Base-by-base conservation (phyloP, 2,888 invertebrate genomes). In the Calephelis perditalis region DNA sequence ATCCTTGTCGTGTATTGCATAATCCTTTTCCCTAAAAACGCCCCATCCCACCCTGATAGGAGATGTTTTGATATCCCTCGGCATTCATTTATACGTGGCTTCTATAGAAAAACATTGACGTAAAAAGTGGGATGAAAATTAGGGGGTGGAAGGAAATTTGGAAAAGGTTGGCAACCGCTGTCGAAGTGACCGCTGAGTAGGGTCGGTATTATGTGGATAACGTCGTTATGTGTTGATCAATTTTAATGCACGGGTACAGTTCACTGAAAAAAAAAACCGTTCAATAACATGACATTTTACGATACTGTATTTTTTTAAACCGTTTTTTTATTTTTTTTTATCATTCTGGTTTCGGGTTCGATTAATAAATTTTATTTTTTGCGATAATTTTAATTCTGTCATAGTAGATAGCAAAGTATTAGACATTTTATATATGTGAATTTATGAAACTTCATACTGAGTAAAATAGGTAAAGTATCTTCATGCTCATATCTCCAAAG, bases 181-280 rank as follows among this genome's bases (percentile, higher is more conserved):
- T 88, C 89, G 89, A 89, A 86, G 84, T 88, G 90, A 89, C 89
- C 89, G 83, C 86, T 89, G 89, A 90, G 88, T 74, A 86, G 89
- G 90, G 90, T 89, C 74, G 75, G 82, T 77, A 82, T 87, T 86
- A 84, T 87, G 82, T 86, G 86, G 84, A 82, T 88, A 86, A 86
- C 82, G 86, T 80, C 85, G 84, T 87, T 89, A 89, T 88, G 83
- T 90, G 89, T 86, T 90, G 89, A 90, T 89, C 88, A 89, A 86
- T 87, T 87, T 89, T 89, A 88, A 89, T 89, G 86, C 77, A 45
- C 37, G 73, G 65, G 79, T 78, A 81, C 67, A 70, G 82, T 78
- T 62, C 55, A 65, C 64, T 52, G 49, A 26, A 15, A 52, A 49
- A 49, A 52, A 65, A 61, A 63, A 64, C 66, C 68, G 65, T 63